A percentile compares a stretch with the other conserved stretches of the same genome.
phyloP scores from a whole-genome alignment of 2,797 vertebrate species.

The Anguilla pacifica region DNA sequence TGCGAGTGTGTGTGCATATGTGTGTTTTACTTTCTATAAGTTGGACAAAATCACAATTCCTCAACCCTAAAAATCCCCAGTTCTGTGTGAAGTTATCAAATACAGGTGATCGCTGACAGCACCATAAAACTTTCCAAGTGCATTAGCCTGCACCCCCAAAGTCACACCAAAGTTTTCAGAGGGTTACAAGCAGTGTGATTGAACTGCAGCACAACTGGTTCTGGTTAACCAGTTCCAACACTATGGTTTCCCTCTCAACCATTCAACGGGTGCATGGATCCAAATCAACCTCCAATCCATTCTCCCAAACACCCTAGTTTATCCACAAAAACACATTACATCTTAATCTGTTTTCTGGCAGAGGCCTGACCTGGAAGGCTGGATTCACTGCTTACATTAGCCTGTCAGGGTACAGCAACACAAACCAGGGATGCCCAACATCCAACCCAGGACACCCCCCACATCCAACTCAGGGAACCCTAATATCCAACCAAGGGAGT shows the following conservation, averaged over 20 bases:
- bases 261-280: constrained; percentile 49
- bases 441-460: constrained; percentile 28
- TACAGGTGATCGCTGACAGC: not conserved
- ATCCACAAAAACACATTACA: constrained; percentile 31
- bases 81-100: not conserved
- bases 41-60: not conserved
- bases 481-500: constrained; percentile 55
- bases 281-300: constrained; percentile 74
- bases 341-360: constrained; percentile 52
- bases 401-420: constrained; percentile 95
- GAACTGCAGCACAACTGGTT: not conserved
- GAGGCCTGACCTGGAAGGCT: constrained; percentile 90
- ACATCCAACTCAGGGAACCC: constrained; percentile 47
- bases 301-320: constrained; percentile 53
- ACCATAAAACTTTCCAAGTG: not conserved
- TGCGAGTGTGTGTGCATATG: not conserved
- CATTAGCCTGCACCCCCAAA: not conserved
- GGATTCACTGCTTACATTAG: constrained; percentile 99
- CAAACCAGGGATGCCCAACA: constrained; percentile 92
- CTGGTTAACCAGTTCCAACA: constrained; percentile 70
- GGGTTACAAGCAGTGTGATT: not conserved
- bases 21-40: not conserved
- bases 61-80: not conserved
- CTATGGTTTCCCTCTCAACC: constrained; percentile 67
- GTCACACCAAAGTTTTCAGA: not conserved